These are phyloP conservation scores for Alligator sinensis DNA, from an alignment of 2,113 vertebrate species.

Conservation along the genomic window DNA sequence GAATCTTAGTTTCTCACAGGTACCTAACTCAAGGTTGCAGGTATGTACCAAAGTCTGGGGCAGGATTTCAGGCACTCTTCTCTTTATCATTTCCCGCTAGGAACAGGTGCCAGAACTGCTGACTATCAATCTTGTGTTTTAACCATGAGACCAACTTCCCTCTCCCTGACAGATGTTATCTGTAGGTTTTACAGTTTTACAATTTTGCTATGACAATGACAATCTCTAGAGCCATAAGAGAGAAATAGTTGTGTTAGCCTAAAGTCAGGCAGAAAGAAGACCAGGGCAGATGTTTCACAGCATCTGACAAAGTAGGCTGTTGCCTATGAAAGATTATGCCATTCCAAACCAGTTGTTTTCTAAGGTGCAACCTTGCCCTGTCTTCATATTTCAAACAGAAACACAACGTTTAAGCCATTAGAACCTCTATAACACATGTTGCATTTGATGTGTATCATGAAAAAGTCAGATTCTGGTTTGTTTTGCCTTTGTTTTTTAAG, in stretches of 20 bases:
- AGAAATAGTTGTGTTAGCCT: neutral
- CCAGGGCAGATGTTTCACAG: too few species aligned
- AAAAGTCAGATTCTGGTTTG: neutral
- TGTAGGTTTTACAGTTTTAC: neutral
- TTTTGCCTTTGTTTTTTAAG: too few species aligned
- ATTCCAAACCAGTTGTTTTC: too few species aligned
- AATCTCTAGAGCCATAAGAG: neutral
- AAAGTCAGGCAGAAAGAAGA: too few species aligned
- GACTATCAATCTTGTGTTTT: neutral
- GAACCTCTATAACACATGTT: neutral
- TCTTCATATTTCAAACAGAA: neutral
- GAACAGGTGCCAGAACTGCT: neutral
- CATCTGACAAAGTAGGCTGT: too few species aligned
- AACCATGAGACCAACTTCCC: neutral
- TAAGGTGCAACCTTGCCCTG: too few species aligned
- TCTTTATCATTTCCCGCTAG: neutral
- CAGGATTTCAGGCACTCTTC: neutral
- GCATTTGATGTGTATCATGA: neutral
- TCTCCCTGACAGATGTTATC: too few species aligned
- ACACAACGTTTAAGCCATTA: neutral
- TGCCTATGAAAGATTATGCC: too few species aligned
- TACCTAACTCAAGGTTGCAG: too few species aligned
- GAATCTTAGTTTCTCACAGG: too few species aligned
- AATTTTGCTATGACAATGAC: neutral
- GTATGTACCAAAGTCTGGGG: fast-evolving